Base-by-base conservation (phyloP, 30 jellyfish, hydroid and myxozoan species). In the Pseudorhiza aurosa region DNA sequence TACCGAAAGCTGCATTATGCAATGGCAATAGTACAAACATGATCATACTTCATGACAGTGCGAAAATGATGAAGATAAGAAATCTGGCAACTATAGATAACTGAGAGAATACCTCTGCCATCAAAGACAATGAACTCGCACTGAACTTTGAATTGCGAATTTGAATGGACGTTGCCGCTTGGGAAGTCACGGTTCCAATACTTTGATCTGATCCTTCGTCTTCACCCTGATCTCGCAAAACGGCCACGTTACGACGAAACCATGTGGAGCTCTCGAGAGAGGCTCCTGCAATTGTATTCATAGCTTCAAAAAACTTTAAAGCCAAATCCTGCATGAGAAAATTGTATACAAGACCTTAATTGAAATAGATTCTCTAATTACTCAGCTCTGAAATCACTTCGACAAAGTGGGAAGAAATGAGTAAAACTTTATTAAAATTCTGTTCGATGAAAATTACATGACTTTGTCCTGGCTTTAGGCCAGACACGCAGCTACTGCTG, bases 71-170 rank as follows among this genome's bases (percentile, higher is more conserved):
- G n/a, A n/a, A n/a, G n/a, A n/a, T n/a, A n/a, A n/a, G n/a, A n/a
- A n/a, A n/a, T n/a, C n/a, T n/a, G n/a, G n/a, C n/a, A n/a, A n/a
- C n/a, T n/a, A n/a, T n/a, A n/a, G n/a, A n/a, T n/a, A n/a, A n/a
- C n/a, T n/a, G n/a, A n/a, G n/a, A n/a, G 31, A 0, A n/a, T 64
- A 92, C 99, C 93, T 93, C 99, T 3, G 99, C 99, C 87, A 93
- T 50, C 17, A 85, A 58, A 24, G 93, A 85, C 36, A 86, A 57
- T 0, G 99, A 96, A 22, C 77, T 96, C 1, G 82, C 94, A 71
- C 97, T 85, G 49, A 27, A 93, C 49, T 93, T 96, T 0, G 99
- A 83, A 46, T 82, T 93, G 33, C 93, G 87, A 4, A 71, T 35
- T 19, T 77, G 87, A 53, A 85, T 30, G 15, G 86, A 36, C 21